Conservation (phyloP, 2,888 invertebrate species). For the Augiades crinisus region DNA sequence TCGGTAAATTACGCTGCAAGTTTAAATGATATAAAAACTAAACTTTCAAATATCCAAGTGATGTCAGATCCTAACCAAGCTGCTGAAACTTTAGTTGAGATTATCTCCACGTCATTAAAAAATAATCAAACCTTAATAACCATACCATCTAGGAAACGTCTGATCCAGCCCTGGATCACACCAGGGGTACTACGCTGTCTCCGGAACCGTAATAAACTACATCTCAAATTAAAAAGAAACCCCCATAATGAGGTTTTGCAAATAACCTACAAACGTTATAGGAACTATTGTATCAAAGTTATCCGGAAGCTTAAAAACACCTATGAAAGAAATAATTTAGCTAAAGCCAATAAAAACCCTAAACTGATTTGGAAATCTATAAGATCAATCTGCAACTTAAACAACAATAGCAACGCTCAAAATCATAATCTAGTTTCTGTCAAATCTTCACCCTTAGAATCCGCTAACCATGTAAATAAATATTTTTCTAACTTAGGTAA, state of each 20-base stretch:
- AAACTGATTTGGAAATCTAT: conserved; percentile 2
- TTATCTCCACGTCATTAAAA: neutral
- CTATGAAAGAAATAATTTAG: conserved; percentile 1
- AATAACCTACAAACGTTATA: conserved; percentile 15
- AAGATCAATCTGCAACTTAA: neutral
- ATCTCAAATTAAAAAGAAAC: neutral
- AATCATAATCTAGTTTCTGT: neutral
- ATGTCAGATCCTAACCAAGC: neutral
- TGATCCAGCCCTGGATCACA: neutral
- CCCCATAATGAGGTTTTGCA: neutral
- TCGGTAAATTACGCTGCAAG: neutral
- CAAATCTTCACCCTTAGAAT: neutral
- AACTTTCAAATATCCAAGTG: neutral
- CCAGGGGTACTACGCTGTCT: neutral
- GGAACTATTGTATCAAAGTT: conserved; percentile 10
- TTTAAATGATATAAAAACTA: neutral
- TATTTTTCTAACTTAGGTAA: conserved; percentile 6
- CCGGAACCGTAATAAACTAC: conserved; percentile 4
- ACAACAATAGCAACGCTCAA: neutral
- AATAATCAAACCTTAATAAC: neutral
- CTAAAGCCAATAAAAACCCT: neutral
- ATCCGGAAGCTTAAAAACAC: neutral
- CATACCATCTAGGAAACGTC: neutral
- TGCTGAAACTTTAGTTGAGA: conserved; percentile 3
- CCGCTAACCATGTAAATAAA: neutral